Evolutionary conservation across 2,888 invertebrate species (phyloP).

Genomic region (Drosophila picticornis): DNA sequence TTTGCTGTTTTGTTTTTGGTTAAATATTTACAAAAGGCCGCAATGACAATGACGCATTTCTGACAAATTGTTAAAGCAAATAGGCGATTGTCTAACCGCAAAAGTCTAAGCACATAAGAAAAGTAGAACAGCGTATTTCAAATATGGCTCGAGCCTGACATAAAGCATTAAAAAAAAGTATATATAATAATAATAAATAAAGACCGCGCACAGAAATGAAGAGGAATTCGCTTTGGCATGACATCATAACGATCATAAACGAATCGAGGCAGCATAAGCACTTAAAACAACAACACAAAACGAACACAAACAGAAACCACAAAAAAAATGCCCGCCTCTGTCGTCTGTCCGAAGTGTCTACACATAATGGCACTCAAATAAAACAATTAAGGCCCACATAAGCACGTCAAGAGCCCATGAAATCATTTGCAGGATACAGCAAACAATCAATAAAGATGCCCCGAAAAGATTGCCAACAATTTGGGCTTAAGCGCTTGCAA

Average conservation of each 20-base stretch:
- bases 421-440: slow-evolving; percentile 74
- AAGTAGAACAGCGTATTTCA: slow-evolving; percentile 72
- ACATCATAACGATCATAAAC: slow-evolving; percentile 71
- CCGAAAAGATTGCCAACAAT: slow-evolving; percentile 73
- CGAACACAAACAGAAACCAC: slow-evolving; percentile 10
- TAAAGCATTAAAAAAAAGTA: slow-evolving; percentile 29
- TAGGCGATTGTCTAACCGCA: slow-evolving; percentile 66
- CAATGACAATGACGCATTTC: slow-evolving; percentile 71
- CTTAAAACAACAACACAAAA: slow-evolving; percentile 37
- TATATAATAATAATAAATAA: slow-evolving; percentile 27
- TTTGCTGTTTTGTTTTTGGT: slow-evolving; percentile 33
- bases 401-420: slow-evolving; percentile 74
- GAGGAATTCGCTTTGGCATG: slow-evolving; percentile 74
- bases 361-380: slow-evolving; percentile 80
- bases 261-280: slow-evolving; percentile 67
- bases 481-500: slow-evolving; percentile 53
- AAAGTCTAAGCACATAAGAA: slow-evolving; percentile 55
- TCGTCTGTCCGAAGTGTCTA: slow-evolving; percentile 66
- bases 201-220: slow-evolving; percentile 45
- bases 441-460: slow-evolving; percentile 61
- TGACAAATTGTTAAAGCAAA: slow-evolving; percentile 71
- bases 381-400: slow-evolving; percentile 77
- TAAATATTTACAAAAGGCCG: slow-evolving; percentile 65
- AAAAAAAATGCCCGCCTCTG: slow-evolving; percentile 26
- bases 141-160: slow-evolving; percentile 54